These are phyloP conservation scores for Ctenosaura bakeri DNA, from an alignment of 2,797 vertebrate species.

Conservation along the genomic window DNA sequence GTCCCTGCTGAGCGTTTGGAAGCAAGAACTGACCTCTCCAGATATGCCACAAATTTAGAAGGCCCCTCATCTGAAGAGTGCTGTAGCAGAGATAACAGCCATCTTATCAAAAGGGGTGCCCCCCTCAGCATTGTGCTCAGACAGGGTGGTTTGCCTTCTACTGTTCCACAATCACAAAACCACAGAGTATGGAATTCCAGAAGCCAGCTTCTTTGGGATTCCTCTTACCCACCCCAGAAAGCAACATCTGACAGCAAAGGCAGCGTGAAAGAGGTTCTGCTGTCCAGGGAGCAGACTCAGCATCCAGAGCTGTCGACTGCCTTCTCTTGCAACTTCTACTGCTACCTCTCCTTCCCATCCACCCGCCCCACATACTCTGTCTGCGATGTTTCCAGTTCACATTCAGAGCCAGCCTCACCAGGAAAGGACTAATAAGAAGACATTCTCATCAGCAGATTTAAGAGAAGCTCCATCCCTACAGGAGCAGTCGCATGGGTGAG, in stretches of 20 bases:
- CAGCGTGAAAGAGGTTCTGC: not conserved
- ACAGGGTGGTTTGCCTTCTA: too few relatives aligned
- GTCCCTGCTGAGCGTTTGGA: not conserved
- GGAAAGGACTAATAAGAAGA: too few relatives aligned
- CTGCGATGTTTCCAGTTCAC: not conserved
- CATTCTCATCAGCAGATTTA: not conserved
- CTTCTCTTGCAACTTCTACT: not conserved
- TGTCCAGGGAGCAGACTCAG: too few relatives aligned
- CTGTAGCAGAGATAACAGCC: rapidly evolving
- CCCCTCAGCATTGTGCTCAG: not conserved
- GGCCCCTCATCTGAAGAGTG: too few relatives aligned
- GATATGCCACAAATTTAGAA: not conserved
- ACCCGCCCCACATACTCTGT: too few relatives aligned
- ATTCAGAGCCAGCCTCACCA: not conserved
- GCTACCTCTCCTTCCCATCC: not conserved
- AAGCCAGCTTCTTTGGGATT: not conserved
- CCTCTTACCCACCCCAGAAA: not conserved
- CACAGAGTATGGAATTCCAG: too few relatives aligned
- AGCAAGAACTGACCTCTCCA: not conserved
- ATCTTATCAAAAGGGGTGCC: not conserved
- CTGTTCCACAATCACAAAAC: not conserved
- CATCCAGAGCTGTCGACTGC: not conserved
- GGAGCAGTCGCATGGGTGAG: too few relatives aligned
- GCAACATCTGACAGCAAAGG: not conserved
- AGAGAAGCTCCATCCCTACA: not conserved